These are phyloP conservation scores for Torymus auratus DNA, from an alignment of 2,888 invertebrate genomes.

Conservation along the genomic window DNA sequence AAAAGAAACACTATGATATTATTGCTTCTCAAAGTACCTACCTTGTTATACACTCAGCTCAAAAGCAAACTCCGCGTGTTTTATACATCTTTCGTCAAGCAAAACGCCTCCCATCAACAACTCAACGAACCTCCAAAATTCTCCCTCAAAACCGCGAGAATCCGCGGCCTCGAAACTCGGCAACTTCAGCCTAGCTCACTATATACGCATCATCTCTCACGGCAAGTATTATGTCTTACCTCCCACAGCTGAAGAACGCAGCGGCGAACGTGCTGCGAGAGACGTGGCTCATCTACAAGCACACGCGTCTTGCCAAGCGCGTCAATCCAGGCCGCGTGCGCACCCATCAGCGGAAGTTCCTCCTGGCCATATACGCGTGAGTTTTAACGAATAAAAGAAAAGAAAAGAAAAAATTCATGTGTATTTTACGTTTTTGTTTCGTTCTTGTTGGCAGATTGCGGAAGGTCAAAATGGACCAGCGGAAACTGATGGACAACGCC, in stretches of 20 bases:
- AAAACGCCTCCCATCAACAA: too few species aligned
- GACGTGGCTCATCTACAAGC: conserved; percentile 99
- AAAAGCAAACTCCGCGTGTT: too few species aligned
- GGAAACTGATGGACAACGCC: conserved; percentile 99
- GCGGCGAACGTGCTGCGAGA: conserved; percentile 99
- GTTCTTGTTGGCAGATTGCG: conserved; percentile 85
- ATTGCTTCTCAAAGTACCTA: too few species aligned
- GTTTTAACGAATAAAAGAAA: conserved; percentile 72
- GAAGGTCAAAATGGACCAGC: conserved; percentile 99
- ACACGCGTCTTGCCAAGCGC: conserved; percentile 98
- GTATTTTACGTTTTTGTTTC: neutral
- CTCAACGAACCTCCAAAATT: too few species aligned
- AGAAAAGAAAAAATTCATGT: neutral
- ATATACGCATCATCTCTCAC: too few species aligned
- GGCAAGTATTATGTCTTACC: neutral
- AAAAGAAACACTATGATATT: too few species aligned
- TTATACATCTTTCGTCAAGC: too few species aligned
- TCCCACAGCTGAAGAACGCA: conserved; percentile 96
- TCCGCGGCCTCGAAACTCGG: too few species aligned
- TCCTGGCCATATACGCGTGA: conserved; percentile 99
- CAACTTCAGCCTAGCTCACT: too few species aligned
- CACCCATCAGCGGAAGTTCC: conserved; percentile 99
- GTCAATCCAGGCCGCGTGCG: conserved; percentile 97
- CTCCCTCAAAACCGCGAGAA: too few species aligned
- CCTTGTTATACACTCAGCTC: too few species aligned